Percentiles rank a stretch among this genome's conserved stretches.
Conservation (phyloP, 2,797 vertebrate genomes). For the Galagoides demidoff region DNA sequence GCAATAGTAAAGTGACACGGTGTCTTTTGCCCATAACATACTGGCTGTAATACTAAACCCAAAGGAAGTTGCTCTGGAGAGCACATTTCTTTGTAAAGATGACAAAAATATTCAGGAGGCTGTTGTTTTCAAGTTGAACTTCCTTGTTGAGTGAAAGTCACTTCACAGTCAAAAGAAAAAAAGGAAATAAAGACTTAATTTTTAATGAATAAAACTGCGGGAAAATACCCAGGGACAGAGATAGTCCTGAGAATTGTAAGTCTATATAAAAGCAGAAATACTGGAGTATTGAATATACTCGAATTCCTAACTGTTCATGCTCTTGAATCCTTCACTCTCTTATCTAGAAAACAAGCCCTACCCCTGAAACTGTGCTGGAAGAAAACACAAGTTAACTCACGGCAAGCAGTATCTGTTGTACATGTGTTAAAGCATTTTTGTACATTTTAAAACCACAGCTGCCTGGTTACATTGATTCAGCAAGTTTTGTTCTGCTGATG, state of each 20-base stretch:
- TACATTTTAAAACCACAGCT: conserved; percentile 30
- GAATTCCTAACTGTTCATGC: not conserved
- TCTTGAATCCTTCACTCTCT: not conserved
- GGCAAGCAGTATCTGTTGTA: not conserved
- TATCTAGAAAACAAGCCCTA: not conserved
- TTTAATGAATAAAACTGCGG: conserved; percentile 16
- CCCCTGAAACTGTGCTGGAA: not conserved
- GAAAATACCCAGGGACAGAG: conserved; percentile 17
- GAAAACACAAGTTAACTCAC: not conserved
- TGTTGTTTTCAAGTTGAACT: conserved; percentile 69
- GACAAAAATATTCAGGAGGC: conserved; percentile 61
- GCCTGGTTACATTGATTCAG: conserved; percentile 14
- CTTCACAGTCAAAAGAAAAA: conserved; percentile 14
- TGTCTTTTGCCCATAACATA: conserved; percentile 55
- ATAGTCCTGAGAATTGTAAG: conserved; percentile 27
- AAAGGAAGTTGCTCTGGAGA: conserved; percentile 60
- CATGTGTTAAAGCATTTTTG: not conserved
- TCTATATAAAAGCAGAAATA: not conserved
- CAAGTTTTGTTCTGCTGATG: conserved; percentile 37
- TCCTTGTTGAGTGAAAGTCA: conserved; percentile 75
- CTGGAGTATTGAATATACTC: not conserved
- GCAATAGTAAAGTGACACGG: not conserved
- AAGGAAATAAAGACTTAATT: not conserved
- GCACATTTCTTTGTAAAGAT: conserved; percentile 46
- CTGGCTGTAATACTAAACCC: conserved; percentile 44